Base-by-base conservation (phyloP, 2,888 invertebrate species). In the Mimumesa dahlbomi region DNA sequence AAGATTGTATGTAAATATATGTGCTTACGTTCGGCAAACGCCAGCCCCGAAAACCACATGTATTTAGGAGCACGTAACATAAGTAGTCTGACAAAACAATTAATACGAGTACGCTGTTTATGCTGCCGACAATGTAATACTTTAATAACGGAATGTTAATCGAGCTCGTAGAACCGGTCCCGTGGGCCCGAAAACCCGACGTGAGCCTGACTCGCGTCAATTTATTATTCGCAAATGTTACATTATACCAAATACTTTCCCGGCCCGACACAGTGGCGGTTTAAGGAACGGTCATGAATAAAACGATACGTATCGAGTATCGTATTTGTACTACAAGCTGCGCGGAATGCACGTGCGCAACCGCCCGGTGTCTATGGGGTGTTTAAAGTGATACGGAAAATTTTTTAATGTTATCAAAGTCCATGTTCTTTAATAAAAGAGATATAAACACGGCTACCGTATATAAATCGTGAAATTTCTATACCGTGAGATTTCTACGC, bases 61-160 rank as follows among this genome's bases (percentile, higher is more conserved):
- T n/a, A n/a, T n/a, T n/a, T n/a, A n/a, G n/a, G n/a, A n/a, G n/a
- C n/a, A n/a, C n/a, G n/a, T n/a, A 29, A 40, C 22, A 50, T 40
- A 46, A 34, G 42, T 5, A 7, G 36, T 0, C 54, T 31, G 70
- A 66, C 70, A 48, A 68, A 61, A 62, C 57, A 73, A 54, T 70
- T 66, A 70, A 57, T 45, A 42, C 29, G 48, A 48, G 13, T 2
- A 6, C 22, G 18, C n/a, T 52, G 25, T 31, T 21, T 43, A 48
- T 25, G 36, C 38, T 50, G 21, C 29, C 31, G 64, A 69, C 74
- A 61, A 73, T 69, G 64, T 59, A 42, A 73, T 42, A 42, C 62
- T 45, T 52, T 56, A 64, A 65, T 69, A 69, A 61, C 45, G 74
- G 69, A 74, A 74, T 73, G 66, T 69, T 69, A 69, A 74, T 73